phyloP scores from a whole-genome alignment of 1,140 invertebrate genomes.

The Euborellia annulipes region DNA sequence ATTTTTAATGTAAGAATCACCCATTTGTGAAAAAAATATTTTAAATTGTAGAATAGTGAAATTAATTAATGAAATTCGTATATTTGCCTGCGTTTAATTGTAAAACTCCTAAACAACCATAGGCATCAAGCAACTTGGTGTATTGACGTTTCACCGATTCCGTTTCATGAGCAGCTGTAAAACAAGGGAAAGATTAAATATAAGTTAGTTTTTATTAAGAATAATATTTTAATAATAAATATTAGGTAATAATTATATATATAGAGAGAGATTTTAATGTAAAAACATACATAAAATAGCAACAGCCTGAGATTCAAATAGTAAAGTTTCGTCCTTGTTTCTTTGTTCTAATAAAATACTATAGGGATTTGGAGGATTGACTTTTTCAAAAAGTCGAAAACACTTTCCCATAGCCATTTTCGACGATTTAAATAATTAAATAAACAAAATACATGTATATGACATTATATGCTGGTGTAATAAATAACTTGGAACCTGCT shows the following conservation, averaged over 20 bases:
- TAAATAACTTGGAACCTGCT: no score
- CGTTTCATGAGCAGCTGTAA: constrained; percentile 56
- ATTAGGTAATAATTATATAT: neutral
- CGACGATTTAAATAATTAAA: neutral
- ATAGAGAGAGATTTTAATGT: neutral
- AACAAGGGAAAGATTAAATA: constrained; percentile 12
- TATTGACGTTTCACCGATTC: constrained; percentile 79
- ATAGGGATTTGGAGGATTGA: constrained; percentile 67
- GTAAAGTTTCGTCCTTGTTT: constrained; percentile 65
- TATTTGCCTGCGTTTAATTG: constrained; percentile 57
- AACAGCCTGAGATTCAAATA: constrained; percentile 82
- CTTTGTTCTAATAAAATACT: constrained; percentile 78
- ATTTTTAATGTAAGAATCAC: no score
- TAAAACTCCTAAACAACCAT: constrained; percentile 81
- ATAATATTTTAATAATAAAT: neutral
- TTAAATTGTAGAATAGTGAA: no score
- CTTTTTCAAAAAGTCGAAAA: constrained; percentile 78
- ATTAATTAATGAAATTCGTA: no score
- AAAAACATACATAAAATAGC: constrained; percentile 57
- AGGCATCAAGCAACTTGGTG: constrained; percentile 76
- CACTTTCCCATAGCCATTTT: constrained; percentile 84
- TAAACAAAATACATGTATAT: no score
- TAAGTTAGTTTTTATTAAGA: neutral
- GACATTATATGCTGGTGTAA: no score
- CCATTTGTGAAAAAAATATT: no score